phyloP scores from a whole-genome alignment of 2,113 vertebrate genomes.

The Eublepharis macularius region DNA sequence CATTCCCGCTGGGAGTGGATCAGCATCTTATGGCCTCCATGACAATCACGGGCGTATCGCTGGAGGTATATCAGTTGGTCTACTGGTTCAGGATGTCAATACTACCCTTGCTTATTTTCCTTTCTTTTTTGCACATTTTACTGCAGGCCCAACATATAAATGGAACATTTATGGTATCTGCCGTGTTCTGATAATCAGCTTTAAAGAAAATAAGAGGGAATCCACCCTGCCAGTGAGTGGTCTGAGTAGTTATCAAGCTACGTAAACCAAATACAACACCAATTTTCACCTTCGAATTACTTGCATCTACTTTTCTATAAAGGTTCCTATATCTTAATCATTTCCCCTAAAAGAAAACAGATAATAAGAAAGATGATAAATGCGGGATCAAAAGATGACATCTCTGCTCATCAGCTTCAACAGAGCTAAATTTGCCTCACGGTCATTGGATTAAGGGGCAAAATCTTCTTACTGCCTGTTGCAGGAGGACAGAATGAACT shows the following conservation, averaged over 20 bases:
- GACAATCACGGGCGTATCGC: too few relatives aligned
- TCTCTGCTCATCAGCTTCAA: background rate
- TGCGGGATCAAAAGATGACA: background rate
- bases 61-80: too few relatives aligned
- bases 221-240: background rate
- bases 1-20: too few relatives aligned
- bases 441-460: background rate
- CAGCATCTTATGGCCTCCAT: too few relatives aligned
- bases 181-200: too few relatives aligned
- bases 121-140: background rate
- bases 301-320: background rate
- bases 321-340: background rate
- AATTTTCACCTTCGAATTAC: background rate
- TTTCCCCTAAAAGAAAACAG: background rate
- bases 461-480: background rate
- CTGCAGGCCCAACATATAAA: background rate
- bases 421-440: background rate
- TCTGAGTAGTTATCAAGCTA: background rate
- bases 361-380: background rate
- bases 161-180: background rate
- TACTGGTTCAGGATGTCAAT: too few relatives aligned
- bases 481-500: background rate
- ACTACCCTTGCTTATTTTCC: too few relatives aligned
- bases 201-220: background rate
- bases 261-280: background rate